Base-by-base conservation (phyloP, 1,140 invertebrate genomes). In the Monochamus saltuarius region DNA sequence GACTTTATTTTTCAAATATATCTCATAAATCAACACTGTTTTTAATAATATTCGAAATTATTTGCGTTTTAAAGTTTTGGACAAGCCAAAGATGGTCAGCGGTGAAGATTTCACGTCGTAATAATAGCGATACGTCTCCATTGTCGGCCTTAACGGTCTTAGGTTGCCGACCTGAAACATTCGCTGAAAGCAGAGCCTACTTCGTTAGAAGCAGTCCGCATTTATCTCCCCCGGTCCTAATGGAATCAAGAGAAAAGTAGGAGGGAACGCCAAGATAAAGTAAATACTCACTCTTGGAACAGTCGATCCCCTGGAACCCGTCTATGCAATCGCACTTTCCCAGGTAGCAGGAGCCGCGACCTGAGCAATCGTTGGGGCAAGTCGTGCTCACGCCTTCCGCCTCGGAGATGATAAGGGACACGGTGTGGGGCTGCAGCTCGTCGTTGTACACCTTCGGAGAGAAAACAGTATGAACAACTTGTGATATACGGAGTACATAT, bases 291-390 rank as follows among this genome's bases (percentile, higher is more conserved):
- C 51, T 54, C 38, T 54, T 54, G 6, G 45, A 55, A 77, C 94
- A 97, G 74, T 92, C 90, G 62, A 87, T 83, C 59, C 96, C 95
- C 75, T 92, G 89, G 79, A 91, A 98, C 40, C 95, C 95, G 73
- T 95, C 91, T 77, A 94, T 94, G 80, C 96, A 99, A 72, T 94
- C 89, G 76, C 97, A 99, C 77, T 92, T 93, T 43, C 95, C 95
- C 58, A 95, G 85, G 71, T 93, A 90, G 76, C 97, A 99, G 29
- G 92, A 94, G 35, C 97, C 97, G 62, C 94, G 88, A 7, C 94
- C 94, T 43, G 90, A 92, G 76, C 97, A 99, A 73, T 98, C 94
- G 70, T 95, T 93, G 3, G 90, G 92, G 77, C 95, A 98, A 52
- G 90, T 90, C 43, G 91, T 92, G 52, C 89, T 90, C 4, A 95